Base-by-base conservation (phyloP, 2,888 invertebrate genomes). In the Choreutis nemorana region DNA sequence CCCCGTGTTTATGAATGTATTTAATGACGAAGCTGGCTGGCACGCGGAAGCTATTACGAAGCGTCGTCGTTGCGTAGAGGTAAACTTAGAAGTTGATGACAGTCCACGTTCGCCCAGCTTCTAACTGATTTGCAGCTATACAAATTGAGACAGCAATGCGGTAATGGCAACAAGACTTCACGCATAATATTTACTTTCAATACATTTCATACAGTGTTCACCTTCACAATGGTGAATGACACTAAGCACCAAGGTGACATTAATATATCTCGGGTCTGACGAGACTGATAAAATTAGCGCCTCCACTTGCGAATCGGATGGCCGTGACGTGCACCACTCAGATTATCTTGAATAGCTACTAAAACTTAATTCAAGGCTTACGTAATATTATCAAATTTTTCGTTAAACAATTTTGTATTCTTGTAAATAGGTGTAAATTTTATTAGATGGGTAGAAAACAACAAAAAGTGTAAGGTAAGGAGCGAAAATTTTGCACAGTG, bases 21-120 rank as follows among this genome's bases (percentile, higher is more conserved):
- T 20, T 13, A 12, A 25, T 33, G 28, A 28, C 31, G 28, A 31
- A 28, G n/a, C n/a, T n/a, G n/a, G n/a, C n/a, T n/a, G 34, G 51
- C 45, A 65, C 50, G 56, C 66, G 70, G 73, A 75, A 72, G 62
- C 46, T 45, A 62, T 57, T 59, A 64, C 67, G 67, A 65, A 53
- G 53, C 56, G 61, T 46, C 64, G 61, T n/a, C 44, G 42, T 50
- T 44, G 42, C 46, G 40, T 33, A 34, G 34, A 29, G 26, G 36
- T 32, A 34, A 33, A 31, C 37, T 36, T 33, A 37, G 39, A 47
- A n/a, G n/a, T n/a, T n/a, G n/a, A n/a, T n/a, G n/a, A n/a, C n/a
- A n/a, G 55, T 48, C 50, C 55, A 50, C 51, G 52, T 49, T 14
- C 11, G 47, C 56, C 48, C 42, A 54, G 54, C 45, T n/a, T n/a